Base-by-base conservation (phyloP, 2,888 invertebrate species). In the Eilema griseolum region DNA sequence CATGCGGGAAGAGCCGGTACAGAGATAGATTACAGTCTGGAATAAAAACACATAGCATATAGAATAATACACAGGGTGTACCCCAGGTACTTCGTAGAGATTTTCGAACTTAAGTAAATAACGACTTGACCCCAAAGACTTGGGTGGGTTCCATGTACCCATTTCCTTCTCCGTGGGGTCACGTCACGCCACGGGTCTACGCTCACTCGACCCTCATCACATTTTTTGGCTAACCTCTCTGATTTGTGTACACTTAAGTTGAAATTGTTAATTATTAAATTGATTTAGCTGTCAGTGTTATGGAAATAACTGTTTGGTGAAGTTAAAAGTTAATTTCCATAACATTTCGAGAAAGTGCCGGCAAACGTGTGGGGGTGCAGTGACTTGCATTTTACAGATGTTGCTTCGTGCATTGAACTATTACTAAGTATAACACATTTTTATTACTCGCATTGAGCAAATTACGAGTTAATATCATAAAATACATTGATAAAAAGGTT, bases 241-340 rank as follows among this genome's bases (percentile, higher is more conserved):
- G 28, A 61, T 61, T 61, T 60, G 28, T 60, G 20, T 31, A 60
- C 23, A 59, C 12, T 59, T 31, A 60, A 60, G 7, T 60, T 26
- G 59, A 59, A 60, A 20, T 60, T 46, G 14, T 16, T 46, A 46
- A 20, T n/a, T n/a, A n/a, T n/a, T n/a, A n/a, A n/a, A n/a, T n/a
- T n/a, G n/a, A n/a, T n/a, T n/a, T n/a, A n/a, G n/a, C n/a, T n/a
- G n/a, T n/a, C n/a, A n/a, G n/a, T n/a, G n/a, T n/a, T n/a, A n/a
- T n/a, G n/a, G n/a, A n/a, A n/a, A n/a, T n/a, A n/a, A n/a, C n/a
- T n/a, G n/a, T n/a, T n/a, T n/a, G n/a, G n/a, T n/a, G n/a, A n/a
- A n/a, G n/a, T n/a, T n/a, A n/a, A n/a, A n/a, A n/a, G n/a, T n/a
- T n/a, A n/a, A n/a, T n/a, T n/a, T n/a, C n/a, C n/a, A n/a, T n/a